Base-by-base conservation (phyloP, 2,888 invertebrate genomes). In the Lingula anatina region DNA sequence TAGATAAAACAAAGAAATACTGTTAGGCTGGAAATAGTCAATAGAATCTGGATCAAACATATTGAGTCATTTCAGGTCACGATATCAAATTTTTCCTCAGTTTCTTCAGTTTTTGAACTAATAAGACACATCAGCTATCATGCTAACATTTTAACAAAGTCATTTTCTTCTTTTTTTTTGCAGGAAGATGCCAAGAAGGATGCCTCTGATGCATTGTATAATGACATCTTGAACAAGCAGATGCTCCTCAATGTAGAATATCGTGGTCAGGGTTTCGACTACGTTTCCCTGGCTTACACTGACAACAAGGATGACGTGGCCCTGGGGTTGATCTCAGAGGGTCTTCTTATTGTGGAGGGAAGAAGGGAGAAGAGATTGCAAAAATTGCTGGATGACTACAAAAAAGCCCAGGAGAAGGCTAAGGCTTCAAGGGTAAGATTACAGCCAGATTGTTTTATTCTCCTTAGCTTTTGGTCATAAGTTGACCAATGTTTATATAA, bases 241-340 rank as follows among this genome's bases (percentile, higher is more conserved):
- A 80, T 94, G 50, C 79, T 88, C 52, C 78, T 95, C 53, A 95
- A 94, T 71, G 82, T 89, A 31, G 95, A 96, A 75, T 86, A 86
- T 65, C 86, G 84, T 57, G 81, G 56, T 4, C 44, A 47, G 9
- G 45, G 47, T n/a, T 25, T 60, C 20, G 73, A 71, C 18, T 62
- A 53, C 51, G 72, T 72, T 27, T 62, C 68, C 1, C 61, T 70
- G 44, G 56, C 62, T 46, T 56, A 64, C 57, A 65, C 68, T 2
- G 73, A 73, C 21, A 67, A 64, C 2, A 83, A 85, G 55, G 83
- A 84, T 31, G 89, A 89, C 69, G 78, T 90, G 56, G 84, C 83
- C 42, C 86, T 89, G 79, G 84, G 83, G 60, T 82, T 99, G 55
- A 85, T 97, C 51, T 83, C 85, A 52, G 91, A 94, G 61, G 97